Percentiles rank a stretch among this genome's conserved stretches.
Conservation (phyloP, 1,140 invertebrate genomes). For the Anastrepha obliqua region DNA sequence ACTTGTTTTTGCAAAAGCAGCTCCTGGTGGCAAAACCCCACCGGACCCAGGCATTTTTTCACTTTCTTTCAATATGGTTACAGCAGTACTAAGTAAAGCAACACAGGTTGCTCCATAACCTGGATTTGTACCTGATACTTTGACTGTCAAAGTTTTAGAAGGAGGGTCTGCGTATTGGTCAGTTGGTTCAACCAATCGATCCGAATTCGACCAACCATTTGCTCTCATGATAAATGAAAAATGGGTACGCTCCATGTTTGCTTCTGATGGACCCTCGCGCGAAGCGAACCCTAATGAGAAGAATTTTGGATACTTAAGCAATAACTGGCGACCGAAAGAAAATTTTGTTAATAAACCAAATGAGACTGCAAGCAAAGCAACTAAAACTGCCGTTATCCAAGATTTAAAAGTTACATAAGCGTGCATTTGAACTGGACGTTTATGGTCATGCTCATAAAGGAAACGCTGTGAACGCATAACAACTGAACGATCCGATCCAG, state of each 20-base stretch:
- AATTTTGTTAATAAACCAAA: conserved; percentile 82
- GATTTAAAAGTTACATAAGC: conserved; percentile 79
- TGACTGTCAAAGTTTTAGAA: conserved; percentile 81
- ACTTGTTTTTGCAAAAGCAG: conserved; percentile 69
- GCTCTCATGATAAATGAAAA: conserved; percentile 85
- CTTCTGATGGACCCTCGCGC: conserved; percentile 80
- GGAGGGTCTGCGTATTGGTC: conserved; percentile 80
- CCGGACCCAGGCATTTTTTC: conserved; percentile 82
- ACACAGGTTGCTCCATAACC: conserved; percentile 89
- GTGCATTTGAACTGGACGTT: conserved; percentile 82
- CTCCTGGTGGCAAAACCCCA: conserved; percentile 76
- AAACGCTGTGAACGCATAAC: conserved; percentile 85
- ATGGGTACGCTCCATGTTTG: conserved; percentile 78
- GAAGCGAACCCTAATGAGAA: conserved; percentile 84
- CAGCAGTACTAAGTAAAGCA: conserved; percentile 82
- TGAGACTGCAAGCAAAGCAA: conserved; percentile 78
- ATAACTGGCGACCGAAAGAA: conserved; percentile 78
- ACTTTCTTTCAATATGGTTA: conserved; percentile 85
- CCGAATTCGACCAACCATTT: conserved; percentile 84
- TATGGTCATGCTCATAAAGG: conserved; percentile 81
- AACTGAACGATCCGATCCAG: conserved; percentile 87
- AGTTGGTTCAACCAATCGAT: conserved; percentile 77
- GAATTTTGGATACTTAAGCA: conserved; percentile 83
- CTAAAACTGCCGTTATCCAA: conserved; percentile 67
- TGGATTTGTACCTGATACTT: conserved; percentile 81